These are phyloP conservation scores for Arctocebus calabarensis DNA, from an alignment of 2,797 vertebrate genomes.

Conservation along the genomic window DNA sequence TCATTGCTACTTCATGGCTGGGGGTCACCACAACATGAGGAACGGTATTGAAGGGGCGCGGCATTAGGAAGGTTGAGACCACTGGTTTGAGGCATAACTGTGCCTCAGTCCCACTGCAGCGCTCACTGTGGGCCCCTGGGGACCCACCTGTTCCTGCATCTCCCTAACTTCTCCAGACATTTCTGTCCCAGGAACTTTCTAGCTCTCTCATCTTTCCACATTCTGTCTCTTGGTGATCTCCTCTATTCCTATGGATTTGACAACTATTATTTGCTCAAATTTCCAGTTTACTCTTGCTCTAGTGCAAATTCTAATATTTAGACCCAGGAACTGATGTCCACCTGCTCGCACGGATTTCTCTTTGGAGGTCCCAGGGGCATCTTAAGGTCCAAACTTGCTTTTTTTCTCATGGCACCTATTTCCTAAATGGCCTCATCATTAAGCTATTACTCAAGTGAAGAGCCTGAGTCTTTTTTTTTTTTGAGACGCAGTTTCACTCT, in stretches of 20 bases:
- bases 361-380: not conserved
- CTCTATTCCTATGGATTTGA: not conserved
- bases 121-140: not conserved
- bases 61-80: too few species aligned
- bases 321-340: not conserved
- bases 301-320: not conserved
- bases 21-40: too few species aligned
- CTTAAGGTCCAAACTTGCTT: not conserved
- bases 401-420: not conserved
- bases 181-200: not conserved
- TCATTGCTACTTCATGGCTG: too few species aligned
- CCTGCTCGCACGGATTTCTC: not conserved
- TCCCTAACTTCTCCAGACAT: not conserved
- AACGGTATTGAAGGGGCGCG: too few species aligned
- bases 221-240: not conserved
- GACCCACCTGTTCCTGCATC: not conserved
- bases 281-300: not conserved
- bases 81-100: too few species aligned
- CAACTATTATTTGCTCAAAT: not conserved
- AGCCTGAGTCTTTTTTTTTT: not conserved
- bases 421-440: not conserved
- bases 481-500: too few species aligned
- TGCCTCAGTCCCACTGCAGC: not conserved
- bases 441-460: not conserved
- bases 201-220: not conserved